Evolutionary conservation across 1,140 invertebrate genomes (phyloP), one percentile per base, ranked within the genome.

Genomic region (Drosophila subpulchrella): DNA sequence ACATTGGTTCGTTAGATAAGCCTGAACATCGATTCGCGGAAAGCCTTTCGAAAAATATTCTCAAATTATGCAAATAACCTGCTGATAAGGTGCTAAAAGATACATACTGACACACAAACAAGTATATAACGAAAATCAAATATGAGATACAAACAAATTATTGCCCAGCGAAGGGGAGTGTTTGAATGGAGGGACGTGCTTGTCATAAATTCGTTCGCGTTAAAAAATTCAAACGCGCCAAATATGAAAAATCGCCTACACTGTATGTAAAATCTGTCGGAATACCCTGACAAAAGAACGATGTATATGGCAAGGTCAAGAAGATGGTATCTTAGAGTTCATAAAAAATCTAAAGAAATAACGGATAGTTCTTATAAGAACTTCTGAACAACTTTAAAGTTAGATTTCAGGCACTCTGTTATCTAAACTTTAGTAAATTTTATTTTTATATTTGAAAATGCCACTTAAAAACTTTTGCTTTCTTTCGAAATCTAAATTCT

Each of bases 41-140:
- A 85, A 62, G 47, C 58, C 44, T 44, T 44, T 47, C 30, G 17
- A 48, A 12, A 27, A 57, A 51, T 55, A 70, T 75, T 80, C 32
- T 36, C 34, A 84, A 78, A 77, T 63, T 71, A 79, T 70, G 81
- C 67, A 85, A 85, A 85, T 85, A 72, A 68, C 71, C 53, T 47
- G 67, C 66, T 76, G 78, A 86, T 82, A 88, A 86, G 78, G 75
- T 86, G 77, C 73, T 68, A 83, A 78, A 51, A 66, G 65, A 72
- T 44, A 42, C 42, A 38, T 30, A 68, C 27, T 7, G 27, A 15
- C 51, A 42, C 30, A 42, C 17, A 24, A 17, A 20, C 5, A 30
- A 32, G 34, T 38, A 30, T 24, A 11, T 36, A 13, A 4, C 38
- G 39, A 59, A 62, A 81, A 57, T 56, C 66, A 81, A 72, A 60